Conservation (phyloP, 1,140 invertebrate genomes). For the Trichonephila clavata region DNA sequence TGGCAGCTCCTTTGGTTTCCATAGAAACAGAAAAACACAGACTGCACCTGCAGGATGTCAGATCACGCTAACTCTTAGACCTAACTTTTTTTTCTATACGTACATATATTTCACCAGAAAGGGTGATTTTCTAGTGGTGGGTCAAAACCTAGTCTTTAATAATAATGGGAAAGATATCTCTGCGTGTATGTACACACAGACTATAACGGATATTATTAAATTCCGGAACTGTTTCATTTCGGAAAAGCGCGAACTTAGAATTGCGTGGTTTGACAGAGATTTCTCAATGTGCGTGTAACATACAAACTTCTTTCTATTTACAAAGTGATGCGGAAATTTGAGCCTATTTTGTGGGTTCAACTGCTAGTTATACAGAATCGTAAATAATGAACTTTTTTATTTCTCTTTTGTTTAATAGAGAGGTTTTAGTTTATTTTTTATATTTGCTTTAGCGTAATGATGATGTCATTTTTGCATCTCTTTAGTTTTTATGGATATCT, state of each 20-base stretch:
- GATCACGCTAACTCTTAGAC: constrained; percentile 57
- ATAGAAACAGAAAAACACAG: constrained; percentile 65
- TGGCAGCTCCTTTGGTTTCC: constrained; percentile 54
- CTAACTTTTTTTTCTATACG: constrained; percentile 37
- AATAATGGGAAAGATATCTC: constrained; percentile 24
- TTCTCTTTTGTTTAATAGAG: not conserved
- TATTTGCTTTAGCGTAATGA: not conserved
- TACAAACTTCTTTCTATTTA: constrained; percentile 17
- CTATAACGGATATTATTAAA: constrained; percentile 40
- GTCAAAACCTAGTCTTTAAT: constrained; percentile 60
- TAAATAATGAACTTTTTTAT: not conserved
- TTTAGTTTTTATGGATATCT: not conserved
- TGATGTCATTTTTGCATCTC: not conserved
- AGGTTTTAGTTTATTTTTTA: not conserved
- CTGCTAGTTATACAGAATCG: not conserved
- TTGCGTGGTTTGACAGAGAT: not conserved
- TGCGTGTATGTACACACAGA: constrained; percentile 43
- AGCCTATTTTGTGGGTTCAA: not conserved
- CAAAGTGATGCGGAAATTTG: constrained; percentile 18
- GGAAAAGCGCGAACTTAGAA: not conserved
- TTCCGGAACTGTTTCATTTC: not conserved
- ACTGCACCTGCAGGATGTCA: constrained; percentile 56
- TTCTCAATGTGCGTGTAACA: constrained; percentile 21
- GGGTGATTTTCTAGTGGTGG: constrained; percentile 41
- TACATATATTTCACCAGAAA: constrained; percentile 48